Conservation (phyloP, 2,113 vertebrate genomes). For the Macquaria australasica region DNA sequence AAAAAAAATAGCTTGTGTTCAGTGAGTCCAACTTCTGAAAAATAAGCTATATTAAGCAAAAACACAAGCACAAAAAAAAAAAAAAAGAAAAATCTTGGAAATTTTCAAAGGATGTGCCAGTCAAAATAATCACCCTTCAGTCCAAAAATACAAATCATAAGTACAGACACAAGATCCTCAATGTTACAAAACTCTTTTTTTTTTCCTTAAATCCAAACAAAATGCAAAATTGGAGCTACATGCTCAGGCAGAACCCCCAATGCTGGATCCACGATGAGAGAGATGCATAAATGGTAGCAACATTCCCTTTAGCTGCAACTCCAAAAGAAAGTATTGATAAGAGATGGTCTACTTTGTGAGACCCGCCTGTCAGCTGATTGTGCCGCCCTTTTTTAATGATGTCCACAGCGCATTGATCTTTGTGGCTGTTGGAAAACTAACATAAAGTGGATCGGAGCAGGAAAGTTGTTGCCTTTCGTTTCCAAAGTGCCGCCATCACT, state of each 20-base stretch:
- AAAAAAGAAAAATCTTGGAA: neutral
- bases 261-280: conserved; percentile 18
- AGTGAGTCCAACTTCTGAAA: neutral
- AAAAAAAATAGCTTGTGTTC: neutral
- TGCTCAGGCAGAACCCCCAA: neutral
- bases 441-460: conserved; percentile 14
- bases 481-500: conserved; percentile 47
- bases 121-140: neutral
- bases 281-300: conserved; percentile 25
- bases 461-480: conserved; percentile 54
- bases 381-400: conserved; percentile 83
- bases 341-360: conserved; percentile 49
- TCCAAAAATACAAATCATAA: conserved; percentile 3
- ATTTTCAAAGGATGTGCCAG: neutral
- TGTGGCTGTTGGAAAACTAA: conserved; percentile 34
- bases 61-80: neutral
- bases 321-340: conserved; percentile 51
- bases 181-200: neutral
- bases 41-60: neutral
- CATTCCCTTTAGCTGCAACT: conserved; percentile 27
- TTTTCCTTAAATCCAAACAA: conserved; percentile 17
- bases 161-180: conserved; percentile 7
- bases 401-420: conserved; percentile 76
- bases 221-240: conserved; percentile 14
- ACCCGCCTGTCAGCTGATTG: conserved; percentile 50